Base-by-base conservation (phyloP, 1,140 invertebrate species). In the Stenopsyche tienmushanensis region DNA sequence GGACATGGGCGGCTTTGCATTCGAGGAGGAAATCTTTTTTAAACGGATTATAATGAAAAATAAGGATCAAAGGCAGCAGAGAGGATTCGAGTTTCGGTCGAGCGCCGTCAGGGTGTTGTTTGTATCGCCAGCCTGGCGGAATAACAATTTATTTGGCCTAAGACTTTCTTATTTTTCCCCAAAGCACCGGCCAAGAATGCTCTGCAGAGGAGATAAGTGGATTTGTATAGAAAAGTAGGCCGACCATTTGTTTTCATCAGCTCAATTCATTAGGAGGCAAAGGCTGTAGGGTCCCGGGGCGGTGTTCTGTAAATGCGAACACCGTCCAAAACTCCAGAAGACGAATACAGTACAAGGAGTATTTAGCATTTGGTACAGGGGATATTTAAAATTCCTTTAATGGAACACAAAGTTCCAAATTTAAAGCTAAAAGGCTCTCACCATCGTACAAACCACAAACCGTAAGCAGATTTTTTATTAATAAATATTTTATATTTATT, bases 241-340 rank as follows among this genome's bases (percentile, higher is more conserved):
- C 62, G 20, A 45, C 50, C 62, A 64, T 64, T 64, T 64, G 25
- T 64, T 64, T 64, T 26, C 62, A 64, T 64, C 62, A 64, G 62
- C 29, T 47, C 53, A 64, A 64, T 55, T 64, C 62, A 64, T 64
- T 64, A 64, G 62, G 34, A 63, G 52, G 20, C 45, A 39, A 44
- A 50, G 24, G 20, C 49, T 44, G 47, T 50, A 63, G 24, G 42
- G 50, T 49, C 42, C 24, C 10, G 13, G 21, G 24, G 24, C 39
- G 55, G 24, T 58, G 45, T 44, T 58, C 55, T 58, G 42, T 44
- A 23, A 39, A 44, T 42, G 20, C 18, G 15, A 42, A 42, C n/a
- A 58, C 1, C n/a, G n/a, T n/a, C n/a, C n/a, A n/a, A n/a, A n/a
- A n/a, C n/a, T n/a, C n/a, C n/a, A n/a, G n/a, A n/a, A n/a, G n/a